Percentiles rank a stretch among this genome's conserved stretches.
Evolutionary conservation across 2,113 vertebrate species (phyloP).

Genomic region (Amphilophus citrinellus): DNA sequence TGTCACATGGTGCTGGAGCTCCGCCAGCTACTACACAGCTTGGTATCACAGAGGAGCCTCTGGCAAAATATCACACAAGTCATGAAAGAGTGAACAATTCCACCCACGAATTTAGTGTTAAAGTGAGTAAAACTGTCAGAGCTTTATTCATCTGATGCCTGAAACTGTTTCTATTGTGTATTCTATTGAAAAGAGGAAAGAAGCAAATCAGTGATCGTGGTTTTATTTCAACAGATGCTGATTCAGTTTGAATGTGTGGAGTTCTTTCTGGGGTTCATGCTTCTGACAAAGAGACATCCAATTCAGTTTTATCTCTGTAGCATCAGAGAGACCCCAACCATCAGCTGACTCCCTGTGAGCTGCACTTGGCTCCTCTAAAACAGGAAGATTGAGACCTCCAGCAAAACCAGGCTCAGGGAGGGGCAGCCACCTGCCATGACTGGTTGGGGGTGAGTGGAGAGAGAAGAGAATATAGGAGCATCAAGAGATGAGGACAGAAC

Average conservation of each 20-base stretch:
- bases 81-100: neutral
- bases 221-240: neutral
- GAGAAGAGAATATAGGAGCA: neutral
- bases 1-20: neutral
- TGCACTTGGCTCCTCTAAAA: neutral
- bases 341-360: no score
- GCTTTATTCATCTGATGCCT: neutral
- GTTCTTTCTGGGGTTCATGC: neutral
- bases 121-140: rapidly evolving
- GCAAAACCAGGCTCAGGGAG: neutral
- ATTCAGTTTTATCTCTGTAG: neutral
- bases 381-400: neutral
- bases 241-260: neutral
- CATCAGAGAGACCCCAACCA: neutral
- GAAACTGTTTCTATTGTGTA: neutral
- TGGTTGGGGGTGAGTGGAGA: neutral
- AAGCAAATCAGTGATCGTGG: neutral
- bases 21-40: neutral
- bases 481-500: rapidly evolving
- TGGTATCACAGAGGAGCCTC: neutral
- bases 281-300: neutral
- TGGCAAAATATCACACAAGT: neutral
- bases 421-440: rapidly evolving
- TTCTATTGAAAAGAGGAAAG: neutral
- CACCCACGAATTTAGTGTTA: neutral